Base-by-base conservation (phyloP, 1,140 invertebrate genomes). In the Tetragonula clypearis region DNA sequence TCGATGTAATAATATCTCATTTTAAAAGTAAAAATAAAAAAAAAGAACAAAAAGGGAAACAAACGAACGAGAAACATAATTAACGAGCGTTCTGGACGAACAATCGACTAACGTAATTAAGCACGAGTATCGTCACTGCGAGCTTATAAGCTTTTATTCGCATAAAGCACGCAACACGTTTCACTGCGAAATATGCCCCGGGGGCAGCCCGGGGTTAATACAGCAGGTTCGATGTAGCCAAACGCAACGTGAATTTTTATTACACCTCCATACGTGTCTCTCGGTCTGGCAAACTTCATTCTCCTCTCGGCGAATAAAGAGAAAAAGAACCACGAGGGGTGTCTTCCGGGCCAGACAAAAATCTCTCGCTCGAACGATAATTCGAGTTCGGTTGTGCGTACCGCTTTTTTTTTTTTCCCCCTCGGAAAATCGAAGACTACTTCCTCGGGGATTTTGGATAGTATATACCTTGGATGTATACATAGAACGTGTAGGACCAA, bases 201-300 rank as follows among this genome's bases (percentile, higher is more conserved):
- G n/a, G 79, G 60, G 72, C 60, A 12, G 62, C 17, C 26, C 23
- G 35, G 53, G 80, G 76, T 84, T 84, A 84, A 84, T 84, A 84
- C 68, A 84, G 76, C 35, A n/a, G 35, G 66, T 41, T 41, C 65
- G 35, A n/a, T 69, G 81, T 84, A 84, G 82, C 76, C n/a, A 68
- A 73, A 85, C 78, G 83, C 83, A 81, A 73, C 60, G 78, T 85
- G 83, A 85, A 85, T 85, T 85, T 85, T 85, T 81, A 85, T 85
- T 85, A 85, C 78, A 73, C 83, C 49, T 73, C 71, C 53, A 74
- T 85, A 85, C 83, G 82, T 84, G 82, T 84, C 78, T 81, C 58
- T 15, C 69, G 35, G 66, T 49, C 60, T 58, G 71, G 71, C 49
- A 72, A 81, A 75, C 35, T 69, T 81, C 49, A 35, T 41, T 49